Conservation (phyloP, 2,113 vertebrate species). For the Hemicordylus capensis region DNA sequence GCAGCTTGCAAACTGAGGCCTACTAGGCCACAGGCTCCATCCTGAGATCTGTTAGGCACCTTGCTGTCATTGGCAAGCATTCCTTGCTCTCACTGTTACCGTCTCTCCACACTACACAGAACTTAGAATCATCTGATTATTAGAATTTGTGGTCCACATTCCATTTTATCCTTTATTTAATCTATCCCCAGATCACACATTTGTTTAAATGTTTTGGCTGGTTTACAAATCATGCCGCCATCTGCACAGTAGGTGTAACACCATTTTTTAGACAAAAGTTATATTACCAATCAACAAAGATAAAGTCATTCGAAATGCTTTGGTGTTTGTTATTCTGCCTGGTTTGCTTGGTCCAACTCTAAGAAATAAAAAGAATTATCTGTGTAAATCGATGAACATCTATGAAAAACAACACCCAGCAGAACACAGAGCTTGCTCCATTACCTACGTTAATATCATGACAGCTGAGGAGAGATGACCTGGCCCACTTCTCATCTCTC, state of each 20-base stretch:
- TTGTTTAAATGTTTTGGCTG: conserved; percentile 93
- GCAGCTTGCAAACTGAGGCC: conserved; percentile 90
- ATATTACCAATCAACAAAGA: conserved; percentile 85
- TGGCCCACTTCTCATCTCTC: conserved; percentile 95
- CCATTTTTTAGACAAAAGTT: conserved; percentile 85
- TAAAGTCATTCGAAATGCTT: conserved; percentile 85
- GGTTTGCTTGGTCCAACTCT: conserved; percentile 89
- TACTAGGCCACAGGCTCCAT: conserved; percentile 89
- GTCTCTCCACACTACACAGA: conserved; percentile 76
- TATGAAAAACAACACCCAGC: conserved; percentile 97
- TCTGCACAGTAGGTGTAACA: conserved; percentile 85
- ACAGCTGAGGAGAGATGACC: conserved; percentile 99
- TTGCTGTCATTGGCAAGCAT: conserved; percentile 85
- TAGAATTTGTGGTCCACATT: conserved; percentile 84
- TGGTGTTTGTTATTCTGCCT: conserved; percentile 90
- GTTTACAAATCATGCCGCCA: conserved; percentile 85
- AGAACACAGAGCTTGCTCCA: conserved; percentile 95
- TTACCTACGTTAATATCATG: conserved; percentile 99
- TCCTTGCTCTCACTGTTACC: conserved; percentile 74
- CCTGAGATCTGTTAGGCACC: conserved; percentile 88
- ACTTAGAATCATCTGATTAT: conserved; percentile 84
- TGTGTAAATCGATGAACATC: conserved; percentile 94
- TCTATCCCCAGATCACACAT: conserved; percentile 85
- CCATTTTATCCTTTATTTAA: conserved; percentile 83
- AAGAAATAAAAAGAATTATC: conserved; percentile 98